Evolutionary conservation across 2,888 invertebrate genomes (phyloP).

Genomic region (Chymomyza caudatula): DNA sequence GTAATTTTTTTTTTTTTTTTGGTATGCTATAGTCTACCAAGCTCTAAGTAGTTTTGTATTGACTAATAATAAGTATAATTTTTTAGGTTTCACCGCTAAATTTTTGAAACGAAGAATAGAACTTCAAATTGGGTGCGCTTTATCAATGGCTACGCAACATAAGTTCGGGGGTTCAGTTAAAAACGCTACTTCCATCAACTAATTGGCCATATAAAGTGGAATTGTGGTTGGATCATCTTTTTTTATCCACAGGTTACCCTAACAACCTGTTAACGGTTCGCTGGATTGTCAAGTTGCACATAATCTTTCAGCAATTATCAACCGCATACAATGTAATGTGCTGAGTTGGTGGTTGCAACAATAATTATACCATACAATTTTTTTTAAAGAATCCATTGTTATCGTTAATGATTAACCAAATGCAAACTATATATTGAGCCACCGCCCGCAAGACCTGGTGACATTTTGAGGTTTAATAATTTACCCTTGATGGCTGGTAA

Average conservation of each 20-base stretch:
- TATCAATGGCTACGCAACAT: no score
- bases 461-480: conserved; percentile 67
- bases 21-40: no score
- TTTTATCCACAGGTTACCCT: not conserved
- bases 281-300: conserved; percentile 42
- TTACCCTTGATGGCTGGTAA: conserved; percentile 48
- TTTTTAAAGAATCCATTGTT: conserved; percentile 8
- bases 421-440: conserved; percentile 35
- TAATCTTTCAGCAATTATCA: not conserved
- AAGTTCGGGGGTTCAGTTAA: no score
- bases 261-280: conserved; percentile 38
- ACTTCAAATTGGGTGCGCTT: no score
- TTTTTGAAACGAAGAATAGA: no score
- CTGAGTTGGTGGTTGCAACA: conserved; percentile 38
- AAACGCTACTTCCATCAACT: not conserved
- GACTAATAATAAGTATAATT: no score
- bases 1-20: no score
- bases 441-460: conserved; percentile 33
- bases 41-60: no score
- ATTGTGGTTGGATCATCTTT: not conserved
- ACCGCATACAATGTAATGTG: conserved; percentile 15
- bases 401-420: conserved; percentile 25
- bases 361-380: conserved; percentile 37
- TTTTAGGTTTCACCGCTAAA: no score
- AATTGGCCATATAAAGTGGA: not conserved